Base-by-base conservation (phyloP, 2,797 vertebrate species). In the Chanos chanos region DNA sequence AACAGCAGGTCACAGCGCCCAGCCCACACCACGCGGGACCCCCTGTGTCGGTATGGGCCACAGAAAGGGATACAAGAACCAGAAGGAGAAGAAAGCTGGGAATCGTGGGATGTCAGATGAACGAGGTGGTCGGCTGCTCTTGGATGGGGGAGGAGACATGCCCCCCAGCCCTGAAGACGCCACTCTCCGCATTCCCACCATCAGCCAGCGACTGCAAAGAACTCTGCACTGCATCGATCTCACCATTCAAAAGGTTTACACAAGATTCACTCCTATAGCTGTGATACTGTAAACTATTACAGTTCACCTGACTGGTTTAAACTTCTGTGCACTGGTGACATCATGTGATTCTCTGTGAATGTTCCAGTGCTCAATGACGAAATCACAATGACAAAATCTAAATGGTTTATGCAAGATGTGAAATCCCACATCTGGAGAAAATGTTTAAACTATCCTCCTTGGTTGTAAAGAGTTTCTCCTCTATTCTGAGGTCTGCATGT, bases 21-120 rank as follows among this genome's bases (percentile, higher is more conserved):
- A 94, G 83, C 88, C 91, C 76, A 93, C 94, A 47, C 94, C 94
- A 36, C 90, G 93, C 66, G 82, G 90, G 72, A 91, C 85, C 59
- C 87, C 90, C 64, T 92, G 90, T 73, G 80, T 89, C 76, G 91
- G 90, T 83, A 84, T 85, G 70, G 83, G 82, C 64, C 83, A 86
- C 82, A 90, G 79, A 64, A 59, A 25, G 3, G 21, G 39, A 10
- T 66, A 70, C 33, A 76, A 64, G 33, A 75, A 73, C 73, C 88
- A 86, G 56, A 88, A 86, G 72, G 83, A 48, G 36, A 60, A 7
- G 37, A 56, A 68, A 44, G 25, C 53, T 4, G 45, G 62, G 50
- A 43, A 45, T 56, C 75, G 84, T 55, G 85, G 81, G 57, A 86
- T 76, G 72, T 79, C 33, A 80, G 86, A 91, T 39, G 92, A 93